Conservation (phyloP, 2,888 invertebrate genomes). For the Nineta flava region DNA sequence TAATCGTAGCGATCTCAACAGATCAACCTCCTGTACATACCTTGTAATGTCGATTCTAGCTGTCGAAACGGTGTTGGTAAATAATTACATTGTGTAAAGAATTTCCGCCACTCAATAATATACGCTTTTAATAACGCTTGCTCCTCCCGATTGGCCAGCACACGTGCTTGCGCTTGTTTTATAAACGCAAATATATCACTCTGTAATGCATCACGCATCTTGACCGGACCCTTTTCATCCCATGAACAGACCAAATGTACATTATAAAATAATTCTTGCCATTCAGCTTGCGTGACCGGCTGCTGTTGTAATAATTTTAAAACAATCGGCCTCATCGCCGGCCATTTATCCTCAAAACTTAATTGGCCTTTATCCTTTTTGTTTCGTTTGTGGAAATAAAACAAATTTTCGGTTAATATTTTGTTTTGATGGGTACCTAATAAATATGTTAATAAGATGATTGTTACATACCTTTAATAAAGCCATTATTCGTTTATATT, state of each 20-base stretch:
- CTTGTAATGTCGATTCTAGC: conserved; percentile 67
- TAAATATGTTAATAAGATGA: too few relatives aligned
- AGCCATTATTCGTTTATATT: too few relatives aligned
- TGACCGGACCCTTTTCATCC: conserved; percentile 89
- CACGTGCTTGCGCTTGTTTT: conserved; percentile 78
- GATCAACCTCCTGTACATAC: too few relatives aligned
- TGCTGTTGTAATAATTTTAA: conserved; percentile 87
- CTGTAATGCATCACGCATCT: conserved; percentile 75
- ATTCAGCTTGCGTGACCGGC: conserved; percentile 82
- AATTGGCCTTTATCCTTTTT: conserved; percentile 61
- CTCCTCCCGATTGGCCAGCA: conserved; percentile 83
- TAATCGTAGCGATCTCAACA: too few relatives aligned
- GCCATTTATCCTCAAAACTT: conserved; percentile 94
- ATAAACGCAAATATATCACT: conserved; percentile 91
- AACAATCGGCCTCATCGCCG: conserved; percentile 84
- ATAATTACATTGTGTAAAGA: conserved; percentile 95
- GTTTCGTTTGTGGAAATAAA: too few relatives aligned
- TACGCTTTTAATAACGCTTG: conserved; percentile 92
- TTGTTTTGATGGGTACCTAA: too few relatives aligned
- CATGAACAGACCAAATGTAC: conserved; percentile 93
- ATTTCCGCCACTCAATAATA: conserved; percentile 95
- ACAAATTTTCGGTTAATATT: not conserved
- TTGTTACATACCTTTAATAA: too few relatives aligned
- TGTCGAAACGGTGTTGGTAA: conserved; percentile 91
- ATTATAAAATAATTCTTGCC: conserved; percentile 95